Base-by-base conservation (phyloP, 2,797 vertebrate genomes). In the Antrozous pallidus region DNA sequence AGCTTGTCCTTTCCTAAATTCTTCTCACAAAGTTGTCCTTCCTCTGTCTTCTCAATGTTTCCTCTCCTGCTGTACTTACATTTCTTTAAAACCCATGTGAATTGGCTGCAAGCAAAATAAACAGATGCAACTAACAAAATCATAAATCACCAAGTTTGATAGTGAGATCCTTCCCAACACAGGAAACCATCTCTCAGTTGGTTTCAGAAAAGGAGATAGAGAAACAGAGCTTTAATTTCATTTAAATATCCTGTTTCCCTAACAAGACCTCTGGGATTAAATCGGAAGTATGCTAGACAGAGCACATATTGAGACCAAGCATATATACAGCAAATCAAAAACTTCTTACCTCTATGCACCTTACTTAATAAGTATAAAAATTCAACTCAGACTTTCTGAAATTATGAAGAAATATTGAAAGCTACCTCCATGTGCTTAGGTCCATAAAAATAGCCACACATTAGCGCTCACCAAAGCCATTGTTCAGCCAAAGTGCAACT, bases 51-150 rank as follows among this genome's bases (percentile, higher is more conserved):
- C 84, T 71, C 87, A 88, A 75, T 65, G 18, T 86, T 88, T 93
- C 94, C 74, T 85, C 88, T 93, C 73, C 49, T 42, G 78, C 51
- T 92, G 56, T 47, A 78, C 94, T 96, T 93, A 79, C 31, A 88
- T 94, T 87, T 96, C 96, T 91, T 88, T 84, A 95, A 97, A 94
- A 94, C 95, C 95, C 95, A 80, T 58, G 83, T 58, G 70, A 94
- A 96, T 79, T 95, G 88, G 92, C 95, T 97, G 51, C 36, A 92
- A 88, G 92, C 74, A 96, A 96, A 95, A 93, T 91, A 96, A 97
- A 96, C 90, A 93, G 92, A 96, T 95, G 81, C 88, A 92, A 75
- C 88, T 63, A 92, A 95, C 49, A 92, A 88, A 94, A 88, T 92
- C 88, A 90, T 94, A 93, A 94, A 95, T 95, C 74, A 86, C 84